Percentiles rank a stretch among this genome's conserved stretches.
Evolutionary conservation across 1,140 invertebrate genomes (phyloP).

Genomic region (Wiebesia pumilae): DNA sequence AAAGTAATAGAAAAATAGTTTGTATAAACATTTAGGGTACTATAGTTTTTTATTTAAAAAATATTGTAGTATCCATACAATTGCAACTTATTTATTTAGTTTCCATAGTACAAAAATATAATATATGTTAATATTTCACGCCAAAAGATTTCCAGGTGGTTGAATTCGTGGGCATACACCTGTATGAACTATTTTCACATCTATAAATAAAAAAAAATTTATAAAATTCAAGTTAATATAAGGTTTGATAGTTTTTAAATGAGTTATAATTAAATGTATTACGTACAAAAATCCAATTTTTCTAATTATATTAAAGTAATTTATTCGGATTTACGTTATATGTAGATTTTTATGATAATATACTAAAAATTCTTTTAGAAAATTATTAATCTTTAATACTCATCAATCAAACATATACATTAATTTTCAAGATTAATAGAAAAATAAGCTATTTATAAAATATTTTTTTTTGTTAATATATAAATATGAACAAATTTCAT

Average conservation of each 20-base stretch:
- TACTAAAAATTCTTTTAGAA: too few relatives aligned
- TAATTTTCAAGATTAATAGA: too few relatives aligned
- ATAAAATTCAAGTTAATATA: not conserved
- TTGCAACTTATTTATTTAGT: not conserved
- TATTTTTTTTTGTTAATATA: too few relatives aligned
- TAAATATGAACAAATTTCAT: too few relatives aligned
- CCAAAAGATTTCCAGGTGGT: conserved; percentile 11
- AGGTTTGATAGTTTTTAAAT: not conserved
- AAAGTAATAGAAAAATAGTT: not conserved
- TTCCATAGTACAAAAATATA: not conserved
- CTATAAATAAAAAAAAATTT: not conserved
- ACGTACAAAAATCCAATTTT: too few relatives aligned
- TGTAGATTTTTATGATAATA: too few relatives aligned
- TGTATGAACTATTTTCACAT: not conserved
- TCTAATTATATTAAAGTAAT: too few relatives aligned
- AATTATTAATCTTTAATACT: too few relatives aligned
- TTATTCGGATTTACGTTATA: too few relatives aligned
- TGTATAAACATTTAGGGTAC: not conserved
- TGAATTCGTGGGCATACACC: conserved; percentile 23
- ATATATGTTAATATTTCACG: not conserved
- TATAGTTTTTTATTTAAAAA: conserved; percentile 8
- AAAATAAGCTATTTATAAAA: too few relatives aligned
- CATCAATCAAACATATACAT: too few relatives aligned
- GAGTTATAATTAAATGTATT: too few relatives aligned
- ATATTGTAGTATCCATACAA: conserved; percentile 3